These are phyloP conservation scores for Saccostrea glomerata DNA, from an alignment of 1,140 invertebrate genomes.

Conservation along the genomic window DNA sequence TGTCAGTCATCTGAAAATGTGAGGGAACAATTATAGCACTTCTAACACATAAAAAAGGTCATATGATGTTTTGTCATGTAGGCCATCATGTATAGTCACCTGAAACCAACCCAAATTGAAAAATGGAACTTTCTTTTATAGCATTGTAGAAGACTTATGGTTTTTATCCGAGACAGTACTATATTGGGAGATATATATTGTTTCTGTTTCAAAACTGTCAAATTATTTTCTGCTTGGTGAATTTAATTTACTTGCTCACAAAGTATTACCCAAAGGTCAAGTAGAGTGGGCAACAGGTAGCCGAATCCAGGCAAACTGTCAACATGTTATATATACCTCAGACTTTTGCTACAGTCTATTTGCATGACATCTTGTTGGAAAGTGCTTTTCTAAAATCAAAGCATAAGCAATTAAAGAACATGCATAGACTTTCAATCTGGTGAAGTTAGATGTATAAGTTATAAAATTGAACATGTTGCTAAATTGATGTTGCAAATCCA, in stretches of 20 bases:
- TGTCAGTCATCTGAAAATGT: slow-evolving; percentile 9
- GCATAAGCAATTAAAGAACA: no score
- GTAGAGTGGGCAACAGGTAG: slow-evolving; percentile 5
- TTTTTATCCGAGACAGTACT: neutral
- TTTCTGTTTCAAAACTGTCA: slow-evolving; percentile 2
- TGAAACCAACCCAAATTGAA: neutral
- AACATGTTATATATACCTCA: neutral
- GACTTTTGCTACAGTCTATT: neutral
- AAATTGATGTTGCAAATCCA: no score
- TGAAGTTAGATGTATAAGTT: no score
- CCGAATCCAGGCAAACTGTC: neutral
- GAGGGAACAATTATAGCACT: slow-evolving; percentile 7
- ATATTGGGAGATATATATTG: neutral
- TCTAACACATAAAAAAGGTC: slow-evolving; percentile 12
- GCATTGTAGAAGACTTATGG: neutral
- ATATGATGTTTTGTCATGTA: neutral
- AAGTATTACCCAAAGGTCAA: slow-evolving; percentile 10
- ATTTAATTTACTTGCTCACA: neutral
- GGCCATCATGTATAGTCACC: neutral
- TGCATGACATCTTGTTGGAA: no score
- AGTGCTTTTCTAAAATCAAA: no score
- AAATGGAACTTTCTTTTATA: neutral
- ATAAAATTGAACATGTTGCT: no score
- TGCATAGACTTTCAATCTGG: no score
- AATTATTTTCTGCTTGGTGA: slow-evolving; percentile 13